Evolutionary conservation across 1,140 invertebrate genomes (phyloP).

Genomic region (Papilio machaon): DNA sequence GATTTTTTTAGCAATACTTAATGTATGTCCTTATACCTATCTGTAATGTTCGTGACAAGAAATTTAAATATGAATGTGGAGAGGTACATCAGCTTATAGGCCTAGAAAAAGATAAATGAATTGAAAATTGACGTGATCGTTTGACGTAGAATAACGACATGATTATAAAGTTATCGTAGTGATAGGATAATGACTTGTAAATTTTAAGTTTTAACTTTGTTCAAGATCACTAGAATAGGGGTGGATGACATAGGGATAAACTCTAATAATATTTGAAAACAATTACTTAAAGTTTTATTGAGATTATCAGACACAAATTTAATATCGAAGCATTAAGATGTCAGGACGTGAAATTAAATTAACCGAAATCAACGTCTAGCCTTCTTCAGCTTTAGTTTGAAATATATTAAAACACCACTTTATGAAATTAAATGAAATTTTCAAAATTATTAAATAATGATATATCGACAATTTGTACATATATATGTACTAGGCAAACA

Average conservation of each 20-base stretch:
- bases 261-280: neutral
- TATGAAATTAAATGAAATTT: neutral
- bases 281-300: constrained; percentile 5
- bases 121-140: too few species aligned
- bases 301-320: neutral
- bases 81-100: too few species aligned
- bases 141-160: too few species aligned
- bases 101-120: too few species aligned
- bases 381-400: neutral
- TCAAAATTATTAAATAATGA: neutral
- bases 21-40: too few species aligned
- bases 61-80: too few species aligned
- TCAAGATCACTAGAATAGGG: neutral
- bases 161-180: neutral
- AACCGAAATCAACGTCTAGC: neutral
- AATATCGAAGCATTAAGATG: neutral
- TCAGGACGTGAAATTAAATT: constrained; percentile 15
- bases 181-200: neutral
- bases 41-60: too few species aligned
- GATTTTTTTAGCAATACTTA: neutral
- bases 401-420: neutral
- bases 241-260: neutral
- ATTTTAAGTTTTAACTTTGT: neutral
- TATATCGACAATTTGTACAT: too few species aligned
- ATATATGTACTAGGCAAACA: too few species aligned